Conservation (phyloP, 2,113 vertebrate species). For the Bothrops jararaca region DNA sequence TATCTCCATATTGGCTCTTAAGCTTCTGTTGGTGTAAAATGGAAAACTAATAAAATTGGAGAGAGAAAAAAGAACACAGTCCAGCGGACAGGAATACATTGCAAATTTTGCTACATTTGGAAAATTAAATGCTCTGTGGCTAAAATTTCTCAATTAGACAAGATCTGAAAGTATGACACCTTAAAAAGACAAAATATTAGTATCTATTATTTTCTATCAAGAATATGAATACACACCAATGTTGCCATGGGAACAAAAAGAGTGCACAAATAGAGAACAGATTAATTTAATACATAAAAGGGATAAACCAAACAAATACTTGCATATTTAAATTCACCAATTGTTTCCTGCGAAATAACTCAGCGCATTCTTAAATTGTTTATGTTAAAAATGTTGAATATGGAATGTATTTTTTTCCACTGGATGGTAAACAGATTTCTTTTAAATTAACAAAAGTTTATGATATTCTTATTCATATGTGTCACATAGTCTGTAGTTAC, state of each 20-base stretch:
- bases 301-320: background rate
- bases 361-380: background rate
- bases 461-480: background rate
- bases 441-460: background rate
- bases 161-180: conserved; percentile 58
- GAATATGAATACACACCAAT: conserved; percentile 66
- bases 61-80: background rate
- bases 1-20: too few species aligned
- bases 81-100: conserved; percentile 21
- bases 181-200: conserved; percentile 68
- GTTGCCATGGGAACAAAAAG: conserved; percentile 52
- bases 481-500: conserved; percentile 2
- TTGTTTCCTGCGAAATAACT: background rate
- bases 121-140: conserved; percentile 31
- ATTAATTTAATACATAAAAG: conserved; percentile 7
- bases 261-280: conserved; percentile 38
- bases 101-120: conserved; percentile 23
- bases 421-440: background rate
- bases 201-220: conserved; percentile 62
- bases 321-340: background rate
- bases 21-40: too few species aligned
- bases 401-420: background rate
- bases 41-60: too few species aligned
- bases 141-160: conserved; percentile 22
- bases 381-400: background rate